phyloP scores from a whole-genome alignment of 2,888 invertebrate species.

The Macrosiphum euphorbiae region DNA sequence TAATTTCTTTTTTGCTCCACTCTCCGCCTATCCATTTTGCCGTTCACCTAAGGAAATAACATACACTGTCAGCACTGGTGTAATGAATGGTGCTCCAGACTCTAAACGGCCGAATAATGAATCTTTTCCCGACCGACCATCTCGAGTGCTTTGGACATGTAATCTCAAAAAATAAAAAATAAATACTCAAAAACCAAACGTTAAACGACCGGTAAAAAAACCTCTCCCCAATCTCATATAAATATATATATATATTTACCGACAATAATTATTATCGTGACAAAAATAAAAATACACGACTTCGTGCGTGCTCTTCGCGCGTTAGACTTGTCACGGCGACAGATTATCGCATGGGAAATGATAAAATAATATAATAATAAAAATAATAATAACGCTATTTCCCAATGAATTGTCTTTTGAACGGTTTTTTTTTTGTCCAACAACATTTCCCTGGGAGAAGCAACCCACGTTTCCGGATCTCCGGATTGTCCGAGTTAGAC shows the following conservation, averaged over 20 bases:
- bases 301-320: neutral
- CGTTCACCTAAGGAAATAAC: slow-evolving; percentile 58
- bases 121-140: slow-evolving; percentile 47
- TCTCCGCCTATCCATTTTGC: neutral
- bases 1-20: slow-evolving; percentile 56
- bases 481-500: neutral
- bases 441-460: neutral
- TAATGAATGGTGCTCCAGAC: slow-evolving; percentile 59
- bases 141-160: slow-evolving; percentile 51
- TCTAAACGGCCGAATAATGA: slow-evolving; percentile 62
- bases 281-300: neutral
- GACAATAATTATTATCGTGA: neutral
- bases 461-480: neutral
- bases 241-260: neutral
- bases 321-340: neutral
- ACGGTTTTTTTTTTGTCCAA: neutral
- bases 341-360: neutral
- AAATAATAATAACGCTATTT: neutral
- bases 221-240: neutral
- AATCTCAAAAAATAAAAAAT: slow-evolving; percentile 34
- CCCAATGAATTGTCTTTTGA: neutral
- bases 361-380: neutral
- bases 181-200: neutral
- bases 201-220: slow-evolving; percentile 24
- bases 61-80: slow-evolving; percentile 48